Conservation (phyloP, 2,113 vertebrate species). For the Dryoscopus gambensis region DNA sequence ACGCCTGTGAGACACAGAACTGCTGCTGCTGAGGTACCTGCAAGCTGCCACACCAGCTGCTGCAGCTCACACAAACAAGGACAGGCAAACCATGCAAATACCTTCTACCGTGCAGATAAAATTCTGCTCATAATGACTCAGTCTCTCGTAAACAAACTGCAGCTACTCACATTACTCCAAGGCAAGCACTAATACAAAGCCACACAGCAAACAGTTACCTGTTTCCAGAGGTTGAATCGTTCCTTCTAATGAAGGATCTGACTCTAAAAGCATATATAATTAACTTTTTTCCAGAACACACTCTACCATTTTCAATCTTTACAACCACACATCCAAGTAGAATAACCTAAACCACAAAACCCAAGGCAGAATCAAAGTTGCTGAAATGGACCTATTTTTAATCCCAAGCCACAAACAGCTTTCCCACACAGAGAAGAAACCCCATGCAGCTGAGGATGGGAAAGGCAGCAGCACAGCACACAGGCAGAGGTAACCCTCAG, state of each 20-base stretch:
- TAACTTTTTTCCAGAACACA: not conserved
- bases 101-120: not conserved
- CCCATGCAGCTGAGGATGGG: not conserved
- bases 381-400: not conserved
- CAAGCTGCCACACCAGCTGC: not conserved
- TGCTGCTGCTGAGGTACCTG: not conserved
- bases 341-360: slow-evolving; percentile 1
- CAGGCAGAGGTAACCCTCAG: not conserved
- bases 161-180: not conserved
- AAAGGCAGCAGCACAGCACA: not conserved
- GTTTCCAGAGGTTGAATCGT: not conserved
- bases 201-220: slow-evolving; percentile 13
- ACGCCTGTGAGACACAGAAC: not conserved
- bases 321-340: not conserved
- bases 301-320: not conserved
- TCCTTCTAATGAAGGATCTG: slow-evolving; percentile 30
- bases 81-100: not conserved
- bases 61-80: not conserved
- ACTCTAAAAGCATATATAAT: not conserved
- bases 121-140: not conserved
- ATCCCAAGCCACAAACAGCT: not conserved
- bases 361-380: not conserved
- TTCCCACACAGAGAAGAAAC: not conserved
- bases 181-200: not conserved
- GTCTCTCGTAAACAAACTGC: not conserved